A percentile compares a stretch with the other conserved stretches of the same genome.
phyloP scores from a whole-genome alignment of 2,888 invertebrate genomes.

The Thymelicus lineola region DNA sequence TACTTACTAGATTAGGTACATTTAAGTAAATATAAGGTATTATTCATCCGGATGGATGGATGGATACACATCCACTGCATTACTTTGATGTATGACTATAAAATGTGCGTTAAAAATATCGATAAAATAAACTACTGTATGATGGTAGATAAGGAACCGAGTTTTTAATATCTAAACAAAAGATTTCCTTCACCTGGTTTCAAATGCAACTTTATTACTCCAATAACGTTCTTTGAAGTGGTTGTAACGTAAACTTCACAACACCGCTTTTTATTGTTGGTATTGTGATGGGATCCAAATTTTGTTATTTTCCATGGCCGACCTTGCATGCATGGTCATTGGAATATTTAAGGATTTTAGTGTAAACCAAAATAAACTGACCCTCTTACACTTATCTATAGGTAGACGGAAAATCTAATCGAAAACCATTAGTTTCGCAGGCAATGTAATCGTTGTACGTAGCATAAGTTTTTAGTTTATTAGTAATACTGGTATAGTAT shows the following conservation, averaged over 20 bases:
- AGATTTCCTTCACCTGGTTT: conserved; percentile 20
- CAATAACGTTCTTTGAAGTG: conserved; percentile 28
- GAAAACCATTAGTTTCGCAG: too few species aligned
- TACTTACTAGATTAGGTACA: too few species aligned
- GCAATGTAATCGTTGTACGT: too few species aligned
- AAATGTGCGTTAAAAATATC: not conserved
- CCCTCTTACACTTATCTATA: too few species aligned
- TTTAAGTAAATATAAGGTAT: too few species aligned
- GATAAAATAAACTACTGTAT: not conserved
- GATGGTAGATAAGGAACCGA: not conserved
- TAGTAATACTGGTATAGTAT: too few species aligned
- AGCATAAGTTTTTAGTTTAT: too few species aligned
- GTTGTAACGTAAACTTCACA: conserved; percentile 16
- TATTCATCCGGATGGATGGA: too few species aligned
- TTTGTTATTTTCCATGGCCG: not conserved
- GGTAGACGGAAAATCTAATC: too few species aligned
- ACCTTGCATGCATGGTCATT: not conserved
- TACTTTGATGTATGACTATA: not conserved
- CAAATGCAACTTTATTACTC: conserved; percentile 20
- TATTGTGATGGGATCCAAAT: conserved; percentile 10
- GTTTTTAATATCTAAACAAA: conserved; percentile 15
- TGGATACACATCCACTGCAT: too few species aligned
- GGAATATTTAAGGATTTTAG: not conserved
- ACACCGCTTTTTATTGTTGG: conserved; percentile 10
- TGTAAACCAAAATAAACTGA: not conserved